Evolutionary conservation across 2,888 invertebrate genomes (phyloP).

Genomic region (Cheilosia vulpina): DNA sequence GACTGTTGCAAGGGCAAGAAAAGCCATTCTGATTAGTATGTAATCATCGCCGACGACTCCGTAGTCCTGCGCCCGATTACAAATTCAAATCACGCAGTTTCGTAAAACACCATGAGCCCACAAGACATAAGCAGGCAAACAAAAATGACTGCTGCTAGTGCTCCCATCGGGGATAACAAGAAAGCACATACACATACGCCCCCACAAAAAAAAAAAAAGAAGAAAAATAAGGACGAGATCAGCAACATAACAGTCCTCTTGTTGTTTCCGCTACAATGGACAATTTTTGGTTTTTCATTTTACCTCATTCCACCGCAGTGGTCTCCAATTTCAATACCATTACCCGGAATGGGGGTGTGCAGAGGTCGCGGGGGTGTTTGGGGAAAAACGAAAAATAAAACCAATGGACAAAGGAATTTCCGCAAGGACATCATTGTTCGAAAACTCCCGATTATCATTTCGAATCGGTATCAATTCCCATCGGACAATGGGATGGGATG

Average conservation of each 20-base stretch:
- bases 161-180: slow-evolving; percentile 10
- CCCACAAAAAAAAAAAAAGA: slow-evolving; percentile 5
- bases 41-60: slow-evolving; percentile 31
- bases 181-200: slow-evolving; percentile 1
- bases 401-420: slow-evolving; percentile 62
- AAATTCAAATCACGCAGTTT: slow-evolving; percentile 60
- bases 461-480: slow-evolving; percentile 60
- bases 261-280: slow-evolving; percentile 46
- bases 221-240: slow-evolving; percentile 42
- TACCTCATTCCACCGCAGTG: slow-evolving; percentile 12
- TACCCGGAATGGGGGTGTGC: slow-evolving; percentile 21
- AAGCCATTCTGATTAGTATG: slow-evolving; percentile 45
- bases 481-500: slow-evolving; percentile 5
- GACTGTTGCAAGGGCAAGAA: slow-evolving; percentile 35
- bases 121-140: slow-evolving; percentile 38
- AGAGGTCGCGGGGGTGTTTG: not conserved
- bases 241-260: slow-evolving; percentile 46
- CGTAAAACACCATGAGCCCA: slow-evolving; percentile 38
- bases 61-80: slow-evolving; percentile 1
- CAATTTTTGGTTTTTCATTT: slow-evolving; percentile 60
- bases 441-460: slow-evolving; percentile 64
- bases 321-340: slow-evolving; percentile 56
- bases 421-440: slow-evolving; percentile 70
- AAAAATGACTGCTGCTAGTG: slow-evolving; percentile 32
- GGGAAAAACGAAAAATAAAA: slow-evolving; percentile 16